Evolutionary conservation across 2,113 vertebrate genomes (phyloP).

Genomic region (Rhegmatorhina hoffmannsi): DNA sequence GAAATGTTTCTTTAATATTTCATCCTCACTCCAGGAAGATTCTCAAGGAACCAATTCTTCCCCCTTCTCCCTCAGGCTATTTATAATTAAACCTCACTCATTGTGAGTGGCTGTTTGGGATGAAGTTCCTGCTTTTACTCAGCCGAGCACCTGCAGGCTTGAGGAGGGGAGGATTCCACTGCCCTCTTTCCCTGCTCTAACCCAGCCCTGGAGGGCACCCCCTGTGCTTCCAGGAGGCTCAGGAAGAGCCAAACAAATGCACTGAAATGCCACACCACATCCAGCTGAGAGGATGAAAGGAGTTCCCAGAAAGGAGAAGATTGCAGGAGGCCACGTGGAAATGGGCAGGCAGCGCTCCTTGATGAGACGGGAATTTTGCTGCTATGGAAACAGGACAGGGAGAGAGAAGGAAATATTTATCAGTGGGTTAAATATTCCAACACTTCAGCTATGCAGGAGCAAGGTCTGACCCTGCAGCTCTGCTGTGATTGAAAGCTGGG

Average conservation of each 20-base stretch:
- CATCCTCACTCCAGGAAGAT: not conserved
- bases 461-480: not conserved
- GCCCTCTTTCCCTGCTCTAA: not conserved
- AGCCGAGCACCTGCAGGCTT: not conserved
- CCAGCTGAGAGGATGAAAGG: not conserved
- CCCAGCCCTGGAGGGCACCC: rapidly evolving
- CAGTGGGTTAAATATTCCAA: not conserved
- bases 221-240: not conserved
- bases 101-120: not conserved
- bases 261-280: not conserved
- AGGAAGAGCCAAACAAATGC: not conserved
- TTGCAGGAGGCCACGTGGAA: constrained; percentile 1
- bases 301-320: constrained; percentile 1
- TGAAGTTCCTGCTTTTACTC: not conserved
- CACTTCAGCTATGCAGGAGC: not conserved
- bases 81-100: not conserved
- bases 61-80: not conserved
- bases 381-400: constrained; percentile 25
- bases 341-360: not conserved
- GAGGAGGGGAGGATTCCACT: not conserved
- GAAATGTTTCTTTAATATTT: constrained; percentile 45
- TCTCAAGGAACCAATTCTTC: not conserved
- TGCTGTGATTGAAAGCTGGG: not conserved
- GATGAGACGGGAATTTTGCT: constrained; percentile 11
- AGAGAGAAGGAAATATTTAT: not conserved